These are phyloP conservation scores for Itoplectis maculator DNA, from an alignment of 2,888 invertebrate species.

Conservation along the genomic window DNA sequence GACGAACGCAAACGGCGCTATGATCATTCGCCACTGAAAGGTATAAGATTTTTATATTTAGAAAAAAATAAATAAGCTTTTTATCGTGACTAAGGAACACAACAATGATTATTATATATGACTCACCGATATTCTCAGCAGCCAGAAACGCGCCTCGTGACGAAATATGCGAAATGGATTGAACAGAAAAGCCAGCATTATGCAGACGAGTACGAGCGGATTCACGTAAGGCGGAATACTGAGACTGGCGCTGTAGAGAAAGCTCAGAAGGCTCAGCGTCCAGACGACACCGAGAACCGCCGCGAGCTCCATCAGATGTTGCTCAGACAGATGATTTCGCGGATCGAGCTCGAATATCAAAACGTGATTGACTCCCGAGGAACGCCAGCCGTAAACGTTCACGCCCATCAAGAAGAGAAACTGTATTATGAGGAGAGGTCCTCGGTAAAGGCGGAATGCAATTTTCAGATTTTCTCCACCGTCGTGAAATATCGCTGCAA, in stretches of 20 bases:
- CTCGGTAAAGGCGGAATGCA: constrained; percentile 96
- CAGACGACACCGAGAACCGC: constrained; percentile 97
- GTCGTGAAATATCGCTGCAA: constrained; percentile 91
- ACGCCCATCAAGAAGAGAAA: constrained; percentile 98
- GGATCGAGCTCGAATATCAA: constrained; percentile 99
- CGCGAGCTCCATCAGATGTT: constrained; percentile 97
- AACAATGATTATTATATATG: background rate
- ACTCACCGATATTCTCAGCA: constrained; percentile 93
- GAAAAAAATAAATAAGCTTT: no score
- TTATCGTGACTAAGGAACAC: no score
- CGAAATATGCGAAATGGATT: constrained; percentile 97
- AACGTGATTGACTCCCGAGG: constrained; percentile 98
- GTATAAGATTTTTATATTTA: no score
- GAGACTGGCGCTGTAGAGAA: constrained; percentile 92
- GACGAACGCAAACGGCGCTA: constrained; percentile 97
- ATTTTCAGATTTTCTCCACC: constrained; percentile 92
- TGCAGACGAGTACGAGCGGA: constrained; percentile 93
- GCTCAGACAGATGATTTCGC: constrained; percentile 96
- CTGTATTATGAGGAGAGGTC: constrained; percentile 95
- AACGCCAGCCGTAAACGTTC: constrained; percentile 98
- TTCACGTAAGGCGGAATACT: constrained; percentile 97
- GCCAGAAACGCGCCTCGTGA: constrained; percentile 97
- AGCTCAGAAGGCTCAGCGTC: constrained; percentile 95
- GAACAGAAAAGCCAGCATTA: constrained; percentile 93
- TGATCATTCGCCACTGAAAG: constrained; percentile 91